Evolutionary conservation across 2,797 vertebrate genomes (phyloP).

Genomic region (Cynopterus sphinx): DNA sequence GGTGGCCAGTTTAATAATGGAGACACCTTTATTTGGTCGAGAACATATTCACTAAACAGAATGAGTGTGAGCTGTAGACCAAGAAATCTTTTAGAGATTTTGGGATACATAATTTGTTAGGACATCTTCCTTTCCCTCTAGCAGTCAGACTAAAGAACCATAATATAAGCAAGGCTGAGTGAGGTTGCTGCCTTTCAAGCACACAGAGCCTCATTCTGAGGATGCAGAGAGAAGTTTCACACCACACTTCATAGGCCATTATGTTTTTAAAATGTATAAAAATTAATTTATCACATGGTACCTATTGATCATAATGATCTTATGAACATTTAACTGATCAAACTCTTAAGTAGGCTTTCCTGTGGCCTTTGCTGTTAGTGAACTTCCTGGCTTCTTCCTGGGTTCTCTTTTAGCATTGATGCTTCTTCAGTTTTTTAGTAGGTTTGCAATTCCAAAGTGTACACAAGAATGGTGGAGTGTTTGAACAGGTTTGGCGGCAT

Average conservation of each 20-base stretch:
- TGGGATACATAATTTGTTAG: neutral
- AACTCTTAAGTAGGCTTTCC: neutral
- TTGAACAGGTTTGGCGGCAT: neutral
- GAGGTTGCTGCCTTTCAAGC: neutral
- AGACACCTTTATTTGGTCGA: neutral
- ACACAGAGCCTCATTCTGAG: neutral
- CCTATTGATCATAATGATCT: neutral
- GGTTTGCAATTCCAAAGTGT: neutral
- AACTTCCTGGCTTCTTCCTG: neutral
- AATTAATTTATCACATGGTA: neutral
- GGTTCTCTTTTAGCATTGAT: neutral
- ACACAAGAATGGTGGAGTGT: neutral
- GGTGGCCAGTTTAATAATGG: neutral
- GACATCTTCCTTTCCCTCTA: neutral
- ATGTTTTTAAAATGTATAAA: neutral
- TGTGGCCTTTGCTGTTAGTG: neutral
- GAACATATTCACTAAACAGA: neutral
- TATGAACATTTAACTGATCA: neutral
- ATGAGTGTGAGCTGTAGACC: neutral
- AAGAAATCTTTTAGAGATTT: neutral
- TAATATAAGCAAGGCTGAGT: neutral
- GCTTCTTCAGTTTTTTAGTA: neutral
- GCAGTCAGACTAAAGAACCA: neutral
- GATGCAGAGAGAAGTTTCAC: neutral
- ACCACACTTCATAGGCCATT: neutral